Base-by-base conservation (phyloP, 37 sponge, comb jelly and placozoan species). In the Amphimedon queenslandica region DNA sequence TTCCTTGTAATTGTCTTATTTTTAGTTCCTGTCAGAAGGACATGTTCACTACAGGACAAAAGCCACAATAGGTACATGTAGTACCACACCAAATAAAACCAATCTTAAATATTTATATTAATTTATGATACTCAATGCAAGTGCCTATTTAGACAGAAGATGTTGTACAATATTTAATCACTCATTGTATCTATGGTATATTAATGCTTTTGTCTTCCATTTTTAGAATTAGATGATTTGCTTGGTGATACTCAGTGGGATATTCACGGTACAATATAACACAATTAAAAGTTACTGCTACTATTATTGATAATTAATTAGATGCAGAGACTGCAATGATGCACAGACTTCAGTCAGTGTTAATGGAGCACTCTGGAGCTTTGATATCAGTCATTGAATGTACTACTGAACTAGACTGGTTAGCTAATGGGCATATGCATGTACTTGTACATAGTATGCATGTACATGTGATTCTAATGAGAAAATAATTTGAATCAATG, bases 321-420 rank as follows among this genome's bases (percentile, higher is more conserved):
- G 97, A 96, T 36, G 80, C 84, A 29, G 97, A 96, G 74, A 87
- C 82, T 23, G 86, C 85, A 31, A 89, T 98, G 16, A 95, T 98
- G 88, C 94, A 92, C 67, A 67, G 93, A 6, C 87, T 98, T n/a
- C 96, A 98, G 66, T 80, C 82, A 21, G 91, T 87, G 57, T 68
- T 98, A 30, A 69, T 98, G 41, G 92, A 94, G 58, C 79, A 87
- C 51, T 36, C 80, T 30, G 47, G 29, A 20, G 55, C 75, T 0
- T 76, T 98, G 6, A 21, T 90, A 2, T 42, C 71, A n/a, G 77
- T 87, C 29, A 56, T 98, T 67, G 99, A 98, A 40, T 55, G 80
- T 57, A 27, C 82, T 1, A 93, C 99, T 4, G 96, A 98, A 37
- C 84, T 98, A 28, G 99, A 98, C 77, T 98, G 99, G 94, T 94